These are phyloP conservation scores for Rhegmatorhina hoffmannsi DNA, from an alignment of 2,113 vertebrate genomes.

Conservation along the genomic window DNA sequence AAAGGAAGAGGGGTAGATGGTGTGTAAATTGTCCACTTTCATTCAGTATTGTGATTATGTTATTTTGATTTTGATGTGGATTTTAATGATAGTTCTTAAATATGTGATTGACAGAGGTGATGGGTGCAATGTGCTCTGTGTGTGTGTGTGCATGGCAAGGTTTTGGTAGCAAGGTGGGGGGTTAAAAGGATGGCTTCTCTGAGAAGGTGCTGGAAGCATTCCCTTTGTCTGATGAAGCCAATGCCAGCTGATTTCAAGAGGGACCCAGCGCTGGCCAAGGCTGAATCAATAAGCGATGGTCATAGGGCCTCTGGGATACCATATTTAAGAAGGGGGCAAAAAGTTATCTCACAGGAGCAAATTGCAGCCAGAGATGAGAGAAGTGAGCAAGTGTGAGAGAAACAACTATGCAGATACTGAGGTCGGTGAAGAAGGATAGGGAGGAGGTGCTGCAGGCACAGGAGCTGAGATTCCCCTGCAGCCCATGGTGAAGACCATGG, in stretches of 20 bases:
- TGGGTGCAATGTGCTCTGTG: background rate
- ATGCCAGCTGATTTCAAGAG: background rate
- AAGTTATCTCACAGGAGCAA: background rate
- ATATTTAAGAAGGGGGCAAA: background rate
- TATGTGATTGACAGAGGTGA: background rate
- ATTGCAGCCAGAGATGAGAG: background rate
- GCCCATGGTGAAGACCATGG: background rate
- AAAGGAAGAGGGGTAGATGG: background rate
- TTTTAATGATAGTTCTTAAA: background rate
- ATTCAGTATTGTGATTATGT: background rate
- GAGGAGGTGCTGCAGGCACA: background rate
- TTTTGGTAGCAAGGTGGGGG: background rate
- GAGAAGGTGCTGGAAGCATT: background rate
- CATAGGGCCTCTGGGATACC: background rate
- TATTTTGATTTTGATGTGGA: background rate
- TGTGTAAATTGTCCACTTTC: background rate
- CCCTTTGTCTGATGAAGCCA: background rate
- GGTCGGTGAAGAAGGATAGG: background rate
- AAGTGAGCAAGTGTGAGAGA: background rate
- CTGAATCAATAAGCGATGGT: background rate
- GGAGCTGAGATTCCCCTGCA: background rate
- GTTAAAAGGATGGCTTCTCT: background rate
- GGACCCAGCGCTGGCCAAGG: background rate
- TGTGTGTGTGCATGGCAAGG: background rate
- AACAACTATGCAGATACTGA: background rate